Percentiles rank a stretch among this genome's conserved stretches.
Evolutionary conservation across 2,113 vertebrate genomes (phyloP).

Genomic region (Cavia aperea): DNA sequence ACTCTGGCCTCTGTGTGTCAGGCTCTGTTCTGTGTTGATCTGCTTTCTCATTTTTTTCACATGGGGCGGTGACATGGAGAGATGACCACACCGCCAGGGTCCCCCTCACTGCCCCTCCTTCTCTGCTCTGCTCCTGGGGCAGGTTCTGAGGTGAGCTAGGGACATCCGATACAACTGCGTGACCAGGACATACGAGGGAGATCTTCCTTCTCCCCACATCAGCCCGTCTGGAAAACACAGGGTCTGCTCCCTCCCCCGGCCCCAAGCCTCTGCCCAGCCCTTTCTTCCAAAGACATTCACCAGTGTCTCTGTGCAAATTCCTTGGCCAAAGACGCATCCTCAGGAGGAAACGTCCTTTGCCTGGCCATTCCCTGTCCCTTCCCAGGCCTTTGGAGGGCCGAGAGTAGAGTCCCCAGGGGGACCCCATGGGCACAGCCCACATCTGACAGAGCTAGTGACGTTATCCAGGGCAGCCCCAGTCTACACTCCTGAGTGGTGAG

Average conservation of each 20-base stretch:
- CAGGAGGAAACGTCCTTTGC: not conserved
- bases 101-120: not conserved
- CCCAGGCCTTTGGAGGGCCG: not conserved
- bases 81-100: rapidly evolving
- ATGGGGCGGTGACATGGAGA: rapidly evolving
- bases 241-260: not conserved
- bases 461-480: rapidly evolving
- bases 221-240: rapidly evolving
- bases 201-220: not conserved
- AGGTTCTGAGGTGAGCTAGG: not conserved
- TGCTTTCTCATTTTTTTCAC: not conserved
- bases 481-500: too few species aligned
- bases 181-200: not conserved
- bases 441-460: not conserved
- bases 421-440: not conserved
- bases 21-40: too few species aligned
- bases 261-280: not conserved
- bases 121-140: not conserved
- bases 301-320: not conserved
- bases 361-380: not conserved
- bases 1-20: not conserved
- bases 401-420: not conserved
- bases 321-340: not conserved
- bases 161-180: not conserved
- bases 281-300: not conserved